Percentiles rank a stretch among this genome's conserved stretches.
Evolutionary conservation across 2,888 invertebrate genomes (phyloP).

Genomic region (Cabera pusaria): DNA sequence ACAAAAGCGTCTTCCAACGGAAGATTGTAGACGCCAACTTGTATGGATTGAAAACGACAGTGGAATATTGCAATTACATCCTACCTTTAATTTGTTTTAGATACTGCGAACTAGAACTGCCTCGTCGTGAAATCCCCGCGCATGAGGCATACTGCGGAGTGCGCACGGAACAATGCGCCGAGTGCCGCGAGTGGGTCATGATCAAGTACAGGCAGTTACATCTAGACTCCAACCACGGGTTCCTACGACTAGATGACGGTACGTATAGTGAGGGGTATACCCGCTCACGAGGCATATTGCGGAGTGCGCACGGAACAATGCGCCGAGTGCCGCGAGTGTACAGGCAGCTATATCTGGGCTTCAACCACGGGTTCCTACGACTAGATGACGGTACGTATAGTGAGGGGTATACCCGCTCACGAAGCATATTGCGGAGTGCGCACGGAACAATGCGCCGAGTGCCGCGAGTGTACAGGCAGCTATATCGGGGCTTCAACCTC

Average conservation of each 20-base stretch:
- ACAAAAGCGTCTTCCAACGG: too few relatives aligned
- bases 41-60: too few relatives aligned
- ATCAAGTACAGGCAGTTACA: slow-evolving; percentile 86
- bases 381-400: slow-evolving; percentile 82
- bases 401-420: slow-evolving; percentile 84
- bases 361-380: slow-evolving; percentile 86
- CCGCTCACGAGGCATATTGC: slow-evolving; percentile 87
- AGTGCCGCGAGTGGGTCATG: slow-evolving; percentile 88
- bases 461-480: slow-evolving; percentile 86
- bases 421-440: slow-evolving; percentile 88
- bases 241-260: slow-evolving; percentile 85
- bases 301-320: slow-evolving; percentile 88
- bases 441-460: slow-evolving; percentile 86
- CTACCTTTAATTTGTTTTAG: too few relatives aligned
- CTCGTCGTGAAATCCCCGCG: slow-evolving; percentile 81
- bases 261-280: slow-evolving; percentile 74
- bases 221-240: slow-evolving; percentile 86
- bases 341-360: slow-evolving; percentile 84
- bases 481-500: slow-evolving; percentile 86
- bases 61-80: too few relatives aligned
- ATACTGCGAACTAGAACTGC: slow-evolving; percentile 85
- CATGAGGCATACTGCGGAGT: slow-evolving; percentile 89
- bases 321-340: slow-evolving; percentile 86
- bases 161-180: slow-evolving; percentile 86
- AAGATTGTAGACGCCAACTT: too few relatives aligned